Percentiles rank a stretch among this genome's conserved stretches.
Evolutionary conservation across 1,140 invertebrate species (phyloP).

Genomic region (Mercenaria mercenaria): DNA sequence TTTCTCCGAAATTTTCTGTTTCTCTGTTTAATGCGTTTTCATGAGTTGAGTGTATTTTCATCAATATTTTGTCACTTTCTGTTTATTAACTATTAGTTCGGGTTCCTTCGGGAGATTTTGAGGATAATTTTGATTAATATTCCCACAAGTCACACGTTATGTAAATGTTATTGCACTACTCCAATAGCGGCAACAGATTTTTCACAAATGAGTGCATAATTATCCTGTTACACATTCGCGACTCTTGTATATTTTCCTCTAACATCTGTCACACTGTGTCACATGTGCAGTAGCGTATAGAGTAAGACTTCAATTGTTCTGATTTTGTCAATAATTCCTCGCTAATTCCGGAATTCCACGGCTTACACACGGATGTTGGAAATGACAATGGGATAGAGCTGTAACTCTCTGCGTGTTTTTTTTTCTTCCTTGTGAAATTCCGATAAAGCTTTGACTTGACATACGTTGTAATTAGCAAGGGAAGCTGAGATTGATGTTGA

Average conservation of each 20-base stretch:
- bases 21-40: neutral
- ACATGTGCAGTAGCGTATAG: neutral
- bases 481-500: neutral
- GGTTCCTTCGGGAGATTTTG: neutral
- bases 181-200: constrained; percentile 15
- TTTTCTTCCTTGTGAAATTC: neutral
- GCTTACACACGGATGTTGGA: neutral
- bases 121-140: neutral
- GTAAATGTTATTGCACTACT: neutral
- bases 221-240: neutral
- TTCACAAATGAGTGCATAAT: neutral
- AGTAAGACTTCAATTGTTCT: neutral
- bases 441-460: neutral
- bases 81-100: neutral
- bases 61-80: neutral
- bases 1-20: no score
- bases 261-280: neutral
- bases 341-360: neutral
- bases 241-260: neutral
- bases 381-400: neutral
- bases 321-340: neutral
- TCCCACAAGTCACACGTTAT: constrained; percentile 5
- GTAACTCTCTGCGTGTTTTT: neutral
- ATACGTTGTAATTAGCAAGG: neutral
- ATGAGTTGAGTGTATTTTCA: neutral